Evolutionary conservation across 2,797 vertebrate species (phyloP).

Genomic region (Muscicapa striata): DNA sequence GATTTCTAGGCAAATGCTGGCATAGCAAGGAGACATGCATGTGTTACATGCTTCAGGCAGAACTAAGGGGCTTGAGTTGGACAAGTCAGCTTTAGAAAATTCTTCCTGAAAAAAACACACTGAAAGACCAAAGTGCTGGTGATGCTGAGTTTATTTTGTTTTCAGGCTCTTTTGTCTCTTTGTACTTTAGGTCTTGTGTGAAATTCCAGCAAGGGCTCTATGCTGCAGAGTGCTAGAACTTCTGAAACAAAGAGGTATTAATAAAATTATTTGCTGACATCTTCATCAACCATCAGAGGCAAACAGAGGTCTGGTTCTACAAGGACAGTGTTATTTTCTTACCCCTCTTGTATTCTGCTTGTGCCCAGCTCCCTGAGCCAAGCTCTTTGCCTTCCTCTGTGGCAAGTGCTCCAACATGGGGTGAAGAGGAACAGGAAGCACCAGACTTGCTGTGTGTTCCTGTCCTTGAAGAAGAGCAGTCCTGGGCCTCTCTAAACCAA

Average conservation of each 20-base stretch:
- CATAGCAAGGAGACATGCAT: rapidly evolving
- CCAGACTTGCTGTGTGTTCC: neutral
- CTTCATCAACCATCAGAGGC: neutral
- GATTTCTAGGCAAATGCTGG: neutral
- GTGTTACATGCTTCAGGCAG: neutral
- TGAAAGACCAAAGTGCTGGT: neutral
- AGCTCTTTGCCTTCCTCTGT: neutral
- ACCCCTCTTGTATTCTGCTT: neutral
- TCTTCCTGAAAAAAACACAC: neutral
- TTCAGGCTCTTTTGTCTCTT: neutral
- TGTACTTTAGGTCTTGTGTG: neutral
- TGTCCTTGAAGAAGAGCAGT: neutral
- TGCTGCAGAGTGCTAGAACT: neutral
- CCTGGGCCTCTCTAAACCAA: neutral
- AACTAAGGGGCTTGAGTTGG: neutral
- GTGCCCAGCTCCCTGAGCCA: neutral
- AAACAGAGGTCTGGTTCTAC: neutral
- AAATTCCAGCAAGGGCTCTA: neutral
- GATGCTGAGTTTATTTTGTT: neutral
- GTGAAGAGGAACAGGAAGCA: neutral
- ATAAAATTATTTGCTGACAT: neutral
- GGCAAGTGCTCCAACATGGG: neutral
- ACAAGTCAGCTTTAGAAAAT: neutral
- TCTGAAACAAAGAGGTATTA: neutral
- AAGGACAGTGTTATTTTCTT: neutral